A percentile compares a stretch with the other conserved stretches of the same genome.
Conservation (phyloP, 2,797 vertebrate genomes). For the Menidia menidia region DNA sequence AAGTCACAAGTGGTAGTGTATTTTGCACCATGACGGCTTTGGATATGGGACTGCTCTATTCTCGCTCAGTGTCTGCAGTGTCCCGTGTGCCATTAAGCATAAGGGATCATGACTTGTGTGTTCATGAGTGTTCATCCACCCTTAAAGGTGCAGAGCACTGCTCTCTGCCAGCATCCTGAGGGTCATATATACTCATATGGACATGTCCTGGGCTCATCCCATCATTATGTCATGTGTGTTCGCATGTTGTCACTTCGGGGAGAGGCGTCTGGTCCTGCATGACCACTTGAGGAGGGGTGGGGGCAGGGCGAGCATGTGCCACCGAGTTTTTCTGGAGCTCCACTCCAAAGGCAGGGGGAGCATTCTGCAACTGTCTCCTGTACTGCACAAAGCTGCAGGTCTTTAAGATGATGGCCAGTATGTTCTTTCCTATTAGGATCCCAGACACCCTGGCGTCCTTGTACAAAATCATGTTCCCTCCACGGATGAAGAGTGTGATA, state of each 20-base stretch:
- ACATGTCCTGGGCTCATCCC: constrained; percentile 29
- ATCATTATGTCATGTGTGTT: constrained; percentile 83
- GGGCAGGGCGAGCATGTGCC: constrained; percentile 64
- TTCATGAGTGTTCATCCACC: constrained; percentile 48
- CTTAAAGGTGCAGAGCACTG: constrained; percentile 47
- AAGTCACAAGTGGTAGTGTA: constrained; percentile 60
- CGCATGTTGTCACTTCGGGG: constrained; percentile 81
- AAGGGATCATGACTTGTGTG: constrained; percentile 34
- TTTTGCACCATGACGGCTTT: constrained; percentile 59
- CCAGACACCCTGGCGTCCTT: constrained; percentile 85
- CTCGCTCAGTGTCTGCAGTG: constrained; percentile 37
- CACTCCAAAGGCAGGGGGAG: constrained; percentile 67
- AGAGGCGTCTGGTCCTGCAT: constrained; percentile 82
- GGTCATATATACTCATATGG: constrained; percentile 36
- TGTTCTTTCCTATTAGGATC: constrained; percentile 89
- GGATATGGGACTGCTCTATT: constrained; percentile 36
- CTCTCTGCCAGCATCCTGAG: constrained; percentile 56
- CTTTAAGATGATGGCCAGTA: constrained; percentile 86
- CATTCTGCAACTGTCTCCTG: constrained; percentile 83
- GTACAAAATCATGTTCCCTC: constrained; percentile 88
- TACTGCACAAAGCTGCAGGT: constrained; percentile 88
- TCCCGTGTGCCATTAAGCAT: constrained; percentile 56
- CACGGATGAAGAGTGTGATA: constrained; percentile 87
- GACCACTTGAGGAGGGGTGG: constrained; percentile 71
- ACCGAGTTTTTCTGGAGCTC: constrained; percentile 79